Percentiles rank a stretch among this genome's conserved stretches.
Evolutionary conservation across 2,888 invertebrate genomes (phyloP).

Genomic region (Crossocerus cetratus): DNA sequence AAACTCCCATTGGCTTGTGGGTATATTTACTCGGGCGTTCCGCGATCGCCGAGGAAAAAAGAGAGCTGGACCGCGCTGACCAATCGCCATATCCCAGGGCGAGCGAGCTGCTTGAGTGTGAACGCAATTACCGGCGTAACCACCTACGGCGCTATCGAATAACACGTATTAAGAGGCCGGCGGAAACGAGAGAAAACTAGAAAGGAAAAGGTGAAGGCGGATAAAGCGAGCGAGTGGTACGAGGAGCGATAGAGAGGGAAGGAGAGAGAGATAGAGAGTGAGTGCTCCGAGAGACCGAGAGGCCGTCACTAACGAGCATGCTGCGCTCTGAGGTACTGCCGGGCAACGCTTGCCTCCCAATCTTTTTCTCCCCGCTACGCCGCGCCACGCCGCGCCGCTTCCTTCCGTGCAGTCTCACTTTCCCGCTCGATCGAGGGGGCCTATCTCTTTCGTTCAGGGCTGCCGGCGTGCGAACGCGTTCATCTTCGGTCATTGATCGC

Average conservation of each 20-base stretch:
- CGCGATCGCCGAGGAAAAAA: slow-evolving; percentile 16
- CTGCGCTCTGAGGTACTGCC: slow-evolving; percentile 51
- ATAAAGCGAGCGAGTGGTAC: background rate
- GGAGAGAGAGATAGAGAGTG: slow-evolving; percentile 22
- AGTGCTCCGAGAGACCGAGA: too few species aligned
- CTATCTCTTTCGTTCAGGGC: slow-evolving; percentile 22
- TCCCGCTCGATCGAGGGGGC: slow-evolving; percentile 20
- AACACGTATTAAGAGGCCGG: slow-evolving; percentile 67
- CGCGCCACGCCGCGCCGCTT: too few species aligned
- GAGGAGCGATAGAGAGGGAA: slow-evolving; percentile 2
- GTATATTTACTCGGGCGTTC: slow-evolving; percentile 42
- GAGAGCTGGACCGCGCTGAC: slow-evolving; percentile 23
- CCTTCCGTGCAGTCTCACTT: slow-evolving; percentile 13
- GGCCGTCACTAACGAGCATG: slow-evolving; percentile 69
- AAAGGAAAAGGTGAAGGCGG: slow-evolving; percentile 23
- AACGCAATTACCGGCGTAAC: slow-evolving; percentile 72
- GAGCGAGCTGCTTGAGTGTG: slow-evolving; percentile 69
- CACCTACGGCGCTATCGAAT: slow-evolving; percentile 72
- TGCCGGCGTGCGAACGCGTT: slow-evolving; percentile 68
- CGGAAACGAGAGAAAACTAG: slow-evolving; percentile 25
- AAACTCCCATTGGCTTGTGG: slow-evolving; percentile 31
- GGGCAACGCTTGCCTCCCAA: slow-evolving; percentile 54
- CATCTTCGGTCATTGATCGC: slow-evolving; percentile 75
- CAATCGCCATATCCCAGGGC: slow-evolving; percentile 51
- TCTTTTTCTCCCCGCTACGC: slow-evolving; percentile 33